Conservation (phyloP, 2,888 invertebrate species). For the Orthonevra nobilis region DNA sequence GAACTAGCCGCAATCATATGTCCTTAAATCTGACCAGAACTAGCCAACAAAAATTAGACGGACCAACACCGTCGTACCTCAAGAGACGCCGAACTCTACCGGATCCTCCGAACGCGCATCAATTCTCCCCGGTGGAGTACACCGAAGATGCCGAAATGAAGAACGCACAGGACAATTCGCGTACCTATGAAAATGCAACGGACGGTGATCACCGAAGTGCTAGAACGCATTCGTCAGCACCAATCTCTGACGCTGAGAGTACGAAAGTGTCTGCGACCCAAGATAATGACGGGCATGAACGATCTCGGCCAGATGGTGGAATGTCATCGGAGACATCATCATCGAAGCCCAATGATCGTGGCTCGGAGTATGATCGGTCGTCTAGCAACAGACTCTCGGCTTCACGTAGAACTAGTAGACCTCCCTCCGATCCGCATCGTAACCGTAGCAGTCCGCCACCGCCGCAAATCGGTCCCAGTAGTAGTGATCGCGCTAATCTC, state of each 20-base stretch:
- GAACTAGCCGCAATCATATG: conserved; percentile 75
- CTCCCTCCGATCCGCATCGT: conserved; percentile 55
- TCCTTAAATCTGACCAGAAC: conserved; percentile 78
- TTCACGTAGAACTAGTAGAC: conserved; percentile 54
- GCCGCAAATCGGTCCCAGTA: conserved; percentile 65
- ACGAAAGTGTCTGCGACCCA: conserved; percentile 17
- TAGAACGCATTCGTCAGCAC: conserved; percentile 71
- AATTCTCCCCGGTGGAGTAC: conserved; percentile 78
- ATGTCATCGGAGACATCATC: no score
- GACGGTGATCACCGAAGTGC: conserved; percentile 57
- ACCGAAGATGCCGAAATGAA: conserved; percentile 70
- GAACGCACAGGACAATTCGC: conserved; percentile 64
- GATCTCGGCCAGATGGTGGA: conserved; percentile 73
- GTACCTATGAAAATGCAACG: conserved; percentile 8
- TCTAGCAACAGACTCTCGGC: conserved; percentile 50
- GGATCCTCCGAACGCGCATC: conserved; percentile 79
- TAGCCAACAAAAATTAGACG: conserved; percentile 77
- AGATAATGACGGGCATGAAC: conserved; percentile 57
- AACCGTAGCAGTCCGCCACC: conserved; percentile 72
- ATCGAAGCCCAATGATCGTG: no score
- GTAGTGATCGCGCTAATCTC: conserved; percentile 78
- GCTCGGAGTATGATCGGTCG: conserved; percentile 67
- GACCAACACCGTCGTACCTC: conserved; percentile 77
- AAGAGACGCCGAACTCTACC: conserved; percentile 78
- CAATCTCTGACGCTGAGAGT: conserved; percentile 67